Conservation (phyloP, 2,113 vertebrate genomes). For the Calidris pugnax region DNA sequence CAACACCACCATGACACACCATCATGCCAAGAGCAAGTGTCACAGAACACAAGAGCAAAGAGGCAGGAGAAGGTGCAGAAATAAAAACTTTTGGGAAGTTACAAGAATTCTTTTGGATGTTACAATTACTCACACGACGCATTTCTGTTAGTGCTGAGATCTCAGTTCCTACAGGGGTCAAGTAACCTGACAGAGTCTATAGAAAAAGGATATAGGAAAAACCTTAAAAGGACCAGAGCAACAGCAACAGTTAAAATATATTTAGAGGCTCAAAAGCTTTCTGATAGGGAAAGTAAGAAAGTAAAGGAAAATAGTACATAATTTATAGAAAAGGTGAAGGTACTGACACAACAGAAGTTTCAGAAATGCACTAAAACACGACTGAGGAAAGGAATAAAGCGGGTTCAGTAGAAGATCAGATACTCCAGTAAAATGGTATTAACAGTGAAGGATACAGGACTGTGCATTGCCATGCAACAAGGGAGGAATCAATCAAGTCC, state of each 20-base stretch:
- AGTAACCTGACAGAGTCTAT: constrained; percentile 88
- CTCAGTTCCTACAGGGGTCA: constrained; percentile 87
- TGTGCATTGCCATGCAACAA: background rate
- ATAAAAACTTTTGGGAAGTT: background rate
- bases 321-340: background rate
- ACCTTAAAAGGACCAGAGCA: constrained; percentile 9
- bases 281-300: background rate
- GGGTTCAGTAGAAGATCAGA: background rate
- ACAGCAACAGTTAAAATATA: background rate
- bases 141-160: constrained; percentile 87
- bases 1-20: background rate
- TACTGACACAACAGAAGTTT: background rate
- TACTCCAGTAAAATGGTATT: background rate
- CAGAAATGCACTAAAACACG: background rate
- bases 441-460: background rate
- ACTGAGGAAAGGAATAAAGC: background rate
- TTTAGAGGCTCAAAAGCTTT: background rate
- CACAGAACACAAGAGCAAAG: background rate
- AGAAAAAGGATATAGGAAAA: constrained; percentile 50
- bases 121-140: constrained; percentile 84
- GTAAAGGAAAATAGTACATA: background rate
- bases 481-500: background rate
- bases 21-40: background rate
- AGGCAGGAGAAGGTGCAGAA: background rate
- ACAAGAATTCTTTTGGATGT: background rate